Base-by-base conservation (phyloP, 2,113 vertebrate genomes). In the Microtus oregoni region DNA sequence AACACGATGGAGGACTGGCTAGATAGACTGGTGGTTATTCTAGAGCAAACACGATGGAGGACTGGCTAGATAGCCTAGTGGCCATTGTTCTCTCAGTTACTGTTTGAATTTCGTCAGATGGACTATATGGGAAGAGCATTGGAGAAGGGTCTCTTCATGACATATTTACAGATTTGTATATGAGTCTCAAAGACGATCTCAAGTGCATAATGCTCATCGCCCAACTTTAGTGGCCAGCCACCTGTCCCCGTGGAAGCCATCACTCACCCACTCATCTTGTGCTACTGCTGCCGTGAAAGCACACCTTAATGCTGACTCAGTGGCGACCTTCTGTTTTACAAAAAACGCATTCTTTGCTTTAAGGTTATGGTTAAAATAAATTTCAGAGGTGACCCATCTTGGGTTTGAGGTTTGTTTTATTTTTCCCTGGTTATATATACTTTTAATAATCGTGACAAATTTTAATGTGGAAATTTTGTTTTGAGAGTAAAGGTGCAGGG, bases 401-500 rank as follows among this genome's bases (percentile, higher is more conserved):
- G 50, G 14, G 7, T 35, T 79, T 79, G 30, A 30, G 28, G 41
- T 13, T 58, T 28, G 72, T 35, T 17, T 26, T 5, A 3, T 15
- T 55, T 13, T 30, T 19, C 26, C 65, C 68, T 75, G 72, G 22
- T 26, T 75, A 75, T 75, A 75, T 75, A 70, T 70, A 70, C 30
- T 14, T 38, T 41, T 79, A 85, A 87, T 63, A 85, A 32, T 17
- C 50, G 65, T 61, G 47, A 95, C 72, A 5, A 7, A 2, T 86
- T 96, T 79, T 95, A 78, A 65, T 92, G 35, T 86, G 58, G 52
- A 94, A n/a, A 44, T 86, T 89, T 61, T 11, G 44, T 86, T 90
- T 90, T 50, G 83, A 88, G 76, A 20, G 13, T 75, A 85, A 61
- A 35, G 30, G 9, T 10, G 3, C 17, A 85, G 35, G 68, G 35